Percentiles rank a stretch among this genome's conserved stretches.
These are phyloP conservation scores for Papilio protenor DNA, from an alignment of 2,888 invertebrate genomes.

Conservation along the genomic window DNA sequence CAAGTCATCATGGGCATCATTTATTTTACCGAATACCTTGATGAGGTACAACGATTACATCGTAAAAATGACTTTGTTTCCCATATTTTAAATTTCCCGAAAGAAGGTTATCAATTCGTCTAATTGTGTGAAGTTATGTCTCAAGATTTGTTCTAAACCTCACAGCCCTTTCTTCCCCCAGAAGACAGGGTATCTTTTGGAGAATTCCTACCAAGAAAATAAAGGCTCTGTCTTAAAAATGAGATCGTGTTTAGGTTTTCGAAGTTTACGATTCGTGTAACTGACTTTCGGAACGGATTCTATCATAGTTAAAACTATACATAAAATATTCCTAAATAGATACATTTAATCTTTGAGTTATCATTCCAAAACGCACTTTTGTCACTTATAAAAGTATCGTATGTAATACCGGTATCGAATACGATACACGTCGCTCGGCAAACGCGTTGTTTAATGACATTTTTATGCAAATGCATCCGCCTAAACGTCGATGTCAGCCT, in stretches of 20 bases:
- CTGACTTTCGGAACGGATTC: background rate
- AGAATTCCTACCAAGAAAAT: too few species aligned
- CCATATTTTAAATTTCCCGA: background rate
- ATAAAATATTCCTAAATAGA: background rate
- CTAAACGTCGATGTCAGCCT: constrained; percentile 31
- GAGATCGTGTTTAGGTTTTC: too few species aligned
- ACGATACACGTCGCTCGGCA: background rate
- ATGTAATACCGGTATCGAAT: background rate
- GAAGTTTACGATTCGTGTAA: background rate
- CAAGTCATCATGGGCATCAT: background rate
- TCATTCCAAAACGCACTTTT: background rate
- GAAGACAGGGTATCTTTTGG: too few species aligned
- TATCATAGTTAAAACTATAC: background rate
- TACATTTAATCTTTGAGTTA: background rate
- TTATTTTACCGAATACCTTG: background rate
- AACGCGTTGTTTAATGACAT: constrained; percentile 30
- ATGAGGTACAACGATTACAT: background rate
- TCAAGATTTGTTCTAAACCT: too few species aligned
- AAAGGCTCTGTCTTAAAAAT: too few species aligned
- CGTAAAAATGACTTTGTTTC: background rate
- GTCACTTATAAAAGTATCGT: constrained; percentile 2
- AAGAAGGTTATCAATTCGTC: too few species aligned
- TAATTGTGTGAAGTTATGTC: too few species aligned
- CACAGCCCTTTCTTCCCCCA: too few species aligned
- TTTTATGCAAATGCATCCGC: constrained; percentile 39